Evolutionary conservation across 2,797 vertebrate genomes (phyloP).

Genomic region (Gobio occitaniae): DNA sequence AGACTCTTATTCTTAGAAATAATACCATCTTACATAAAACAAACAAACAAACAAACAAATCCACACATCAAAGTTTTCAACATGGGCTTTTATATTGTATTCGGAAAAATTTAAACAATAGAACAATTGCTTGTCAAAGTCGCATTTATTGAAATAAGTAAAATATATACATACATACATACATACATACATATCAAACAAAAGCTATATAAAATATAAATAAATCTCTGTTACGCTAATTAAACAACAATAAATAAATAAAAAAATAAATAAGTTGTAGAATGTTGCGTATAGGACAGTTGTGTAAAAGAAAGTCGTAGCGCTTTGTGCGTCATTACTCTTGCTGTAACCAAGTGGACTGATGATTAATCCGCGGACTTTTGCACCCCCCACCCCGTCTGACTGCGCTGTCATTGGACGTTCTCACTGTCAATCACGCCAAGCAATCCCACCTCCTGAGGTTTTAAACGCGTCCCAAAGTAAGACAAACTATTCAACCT

Average conservation of each 20-base stretch:
- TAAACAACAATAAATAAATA: neutral
- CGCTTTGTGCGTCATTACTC: conserved; percentile 16
- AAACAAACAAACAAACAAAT: neutral
- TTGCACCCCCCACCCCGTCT: neutral
- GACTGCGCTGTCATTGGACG: conserved; percentile 67
- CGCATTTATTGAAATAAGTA: neutral
- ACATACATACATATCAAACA: too few relatives aligned
- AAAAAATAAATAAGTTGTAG: neutral
- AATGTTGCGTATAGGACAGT: neutral
- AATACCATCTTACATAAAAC: neutral
- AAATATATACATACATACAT: too few relatives aligned
- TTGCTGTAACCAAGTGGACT: conserved; percentile 15
- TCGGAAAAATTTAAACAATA: neutral
- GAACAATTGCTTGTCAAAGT: neutral
- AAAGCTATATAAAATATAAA: too few relatives aligned
- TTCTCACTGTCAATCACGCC: conserved; percentile 60
- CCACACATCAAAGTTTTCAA: neutral
- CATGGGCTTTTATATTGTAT: neutral
- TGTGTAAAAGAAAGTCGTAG: conserved; percentile 76
- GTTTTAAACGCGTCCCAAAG: conserved; percentile 75
- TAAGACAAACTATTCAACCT: conserved; percentile 70
- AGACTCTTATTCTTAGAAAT: neutral
- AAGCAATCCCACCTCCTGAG: conserved; percentile 63
- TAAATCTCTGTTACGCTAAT: neutral
- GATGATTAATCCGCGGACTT: conserved; percentile 37